phyloP scores from a whole-genome alignment of 1,140 invertebrate genomes.

The Drosophila subobscura region DNA sequence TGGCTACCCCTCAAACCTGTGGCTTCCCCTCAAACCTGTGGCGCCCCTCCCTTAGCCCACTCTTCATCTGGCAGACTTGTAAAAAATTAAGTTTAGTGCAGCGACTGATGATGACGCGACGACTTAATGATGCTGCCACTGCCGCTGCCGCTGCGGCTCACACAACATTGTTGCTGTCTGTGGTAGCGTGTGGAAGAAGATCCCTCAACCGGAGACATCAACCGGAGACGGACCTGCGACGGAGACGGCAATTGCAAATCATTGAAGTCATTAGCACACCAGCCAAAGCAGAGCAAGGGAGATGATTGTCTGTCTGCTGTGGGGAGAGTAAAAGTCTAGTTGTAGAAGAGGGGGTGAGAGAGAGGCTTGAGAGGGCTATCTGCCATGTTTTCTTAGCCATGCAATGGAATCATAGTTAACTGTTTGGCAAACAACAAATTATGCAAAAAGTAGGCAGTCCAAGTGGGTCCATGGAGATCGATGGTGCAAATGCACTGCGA shows the following conservation, averaged over 20 bases:
- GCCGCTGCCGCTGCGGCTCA: neutral
- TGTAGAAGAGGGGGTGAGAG: neutral
- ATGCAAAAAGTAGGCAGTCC: no score
- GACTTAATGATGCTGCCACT: constrained; percentile 61
- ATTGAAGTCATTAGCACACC: constrained; percentile 43
- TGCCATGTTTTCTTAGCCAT: constrained; percentile 19
- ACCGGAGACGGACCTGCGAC: constrained; percentile 10
- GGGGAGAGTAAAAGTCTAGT: no score
- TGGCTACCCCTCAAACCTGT: neutral
- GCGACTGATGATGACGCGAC: constrained; percentile 22
- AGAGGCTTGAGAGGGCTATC: constrained; percentile 7
- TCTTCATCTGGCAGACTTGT: neutral
- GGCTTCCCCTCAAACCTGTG: no score
- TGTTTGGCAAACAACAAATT: neutral
- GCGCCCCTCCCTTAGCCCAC: neutral
- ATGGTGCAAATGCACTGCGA: neutral
- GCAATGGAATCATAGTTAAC: constrained; percentile 11
- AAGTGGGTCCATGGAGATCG: no score
- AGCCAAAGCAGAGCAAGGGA: no score
- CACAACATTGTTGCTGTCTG: constrained; percentile 19
- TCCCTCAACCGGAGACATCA: constrained; percentile 12
- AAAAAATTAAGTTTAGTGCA: constrained; percentile 27
- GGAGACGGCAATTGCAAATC: constrained; percentile 41
- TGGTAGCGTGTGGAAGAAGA: constrained; percentile 5
- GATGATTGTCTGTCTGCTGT: no score